A percentile compares a stretch with the other conserved stretches of the same genome.
These are phyloP conservation scores for Riparia riparia DNA, from an alignment of 2,113 vertebrate species.

Conservation along the genomic window DNA sequence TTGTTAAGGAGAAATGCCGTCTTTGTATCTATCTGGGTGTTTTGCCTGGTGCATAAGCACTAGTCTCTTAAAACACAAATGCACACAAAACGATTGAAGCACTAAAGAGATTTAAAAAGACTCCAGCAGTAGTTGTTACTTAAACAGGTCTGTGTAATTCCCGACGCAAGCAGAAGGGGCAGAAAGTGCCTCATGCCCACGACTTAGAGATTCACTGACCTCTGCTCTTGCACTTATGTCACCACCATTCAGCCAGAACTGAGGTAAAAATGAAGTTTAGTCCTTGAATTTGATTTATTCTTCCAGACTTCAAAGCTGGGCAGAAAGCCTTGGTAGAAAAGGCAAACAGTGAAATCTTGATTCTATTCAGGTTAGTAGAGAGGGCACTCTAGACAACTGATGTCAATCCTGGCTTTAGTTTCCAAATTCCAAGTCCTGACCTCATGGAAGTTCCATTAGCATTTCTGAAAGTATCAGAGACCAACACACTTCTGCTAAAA, in stretches of 20 bases:
- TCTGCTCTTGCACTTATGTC: not conserved
- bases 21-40: not conserved
- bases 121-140: not conserved
- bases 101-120: not conserved
- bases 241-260: not conserved
- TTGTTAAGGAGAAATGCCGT: not conserved
- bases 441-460: not conserved
- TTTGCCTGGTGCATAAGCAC: not conserved
- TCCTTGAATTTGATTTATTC: not conserved
- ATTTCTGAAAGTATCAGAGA: not conserved
- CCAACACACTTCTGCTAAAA: not conserved
- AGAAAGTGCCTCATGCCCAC: not conserved
- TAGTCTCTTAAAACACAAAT: not conserved
- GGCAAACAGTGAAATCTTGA: not conserved
- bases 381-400: not conserved
- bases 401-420: not conserved
- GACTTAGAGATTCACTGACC: not conserved
- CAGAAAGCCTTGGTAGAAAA: not conserved
- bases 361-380: not conserved
- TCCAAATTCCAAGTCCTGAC: not conserved
- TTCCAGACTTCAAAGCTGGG: not conserved
- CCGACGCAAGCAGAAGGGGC: not conserved
- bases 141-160: not conserved
- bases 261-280: not conserved
- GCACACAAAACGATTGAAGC: not conserved